Conservation (phyloP, 2,888 invertebrate species). For the Drosophila mimica region DNA sequence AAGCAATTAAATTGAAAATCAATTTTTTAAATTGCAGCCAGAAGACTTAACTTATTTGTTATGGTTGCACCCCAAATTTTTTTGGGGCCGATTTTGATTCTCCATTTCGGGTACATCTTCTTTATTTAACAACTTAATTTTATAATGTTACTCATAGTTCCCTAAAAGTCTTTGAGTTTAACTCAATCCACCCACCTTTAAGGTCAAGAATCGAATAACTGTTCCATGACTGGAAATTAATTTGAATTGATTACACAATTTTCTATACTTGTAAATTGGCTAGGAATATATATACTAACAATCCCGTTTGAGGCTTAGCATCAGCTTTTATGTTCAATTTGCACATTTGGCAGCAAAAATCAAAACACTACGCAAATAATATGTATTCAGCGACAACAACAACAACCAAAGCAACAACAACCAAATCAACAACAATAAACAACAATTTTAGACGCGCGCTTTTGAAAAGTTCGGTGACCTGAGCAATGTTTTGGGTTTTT, state of each 20-base stretch:
- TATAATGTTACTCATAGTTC: not conserved
- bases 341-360: conserved; percentile 58
- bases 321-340: conserved; percentile 49
- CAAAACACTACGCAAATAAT: conserved; percentile 42
- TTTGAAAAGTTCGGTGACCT: conserved; percentile 77
- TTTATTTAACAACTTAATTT: not conserved
- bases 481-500: conserved; percentile 68
- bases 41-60: conserved; percentile 2
- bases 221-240: conserved; percentile 19
- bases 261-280: conserved; percentile 38
- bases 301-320: conserved; percentile 39
- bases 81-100: not conserved
- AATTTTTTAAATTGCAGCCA: not conserved
- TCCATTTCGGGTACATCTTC: not conserved
- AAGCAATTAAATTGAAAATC: conserved; percentile 7
- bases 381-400: conserved; percentile 39
- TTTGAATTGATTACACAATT: conserved; percentile 46
- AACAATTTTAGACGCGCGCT: conserved; percentile 60
- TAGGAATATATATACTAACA: conserved; percentile 50
- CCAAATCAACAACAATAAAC: conserved; percentile 57
- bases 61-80: not conserved
- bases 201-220: conserved; percentile 17
- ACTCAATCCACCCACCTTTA: conserved; percentile 4
- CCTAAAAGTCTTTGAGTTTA: not conserved
- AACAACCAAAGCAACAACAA: conserved; percentile 28